Conservation (phyloP, 2,113 vertebrate species). For the Telmatochromis brachygnathus region DNA sequence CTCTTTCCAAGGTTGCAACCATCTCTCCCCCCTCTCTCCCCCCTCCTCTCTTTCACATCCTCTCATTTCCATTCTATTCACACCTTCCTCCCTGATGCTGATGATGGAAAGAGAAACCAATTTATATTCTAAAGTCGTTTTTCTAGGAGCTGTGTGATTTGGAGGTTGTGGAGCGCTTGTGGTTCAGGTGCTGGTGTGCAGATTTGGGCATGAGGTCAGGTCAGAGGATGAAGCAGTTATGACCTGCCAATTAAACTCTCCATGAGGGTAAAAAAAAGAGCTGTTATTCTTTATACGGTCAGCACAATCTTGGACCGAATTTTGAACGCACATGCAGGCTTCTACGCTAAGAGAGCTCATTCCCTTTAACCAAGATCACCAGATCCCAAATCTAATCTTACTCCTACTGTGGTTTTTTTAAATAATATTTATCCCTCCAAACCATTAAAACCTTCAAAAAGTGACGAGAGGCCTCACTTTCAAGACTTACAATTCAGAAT, state of each 20-base stretch:
- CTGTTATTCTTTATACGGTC: not conserved
- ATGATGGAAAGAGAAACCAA: not conserved
- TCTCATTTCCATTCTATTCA: conserved; percentile 18
- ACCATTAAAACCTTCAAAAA: not conserved
- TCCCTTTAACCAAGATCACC: not conserved
- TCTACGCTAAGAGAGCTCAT: not conserved
- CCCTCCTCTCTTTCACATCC: not conserved
- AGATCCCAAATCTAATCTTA: not conserved
- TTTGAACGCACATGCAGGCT: not conserved
- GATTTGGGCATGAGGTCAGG: not conserved
- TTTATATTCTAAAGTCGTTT: not conserved
- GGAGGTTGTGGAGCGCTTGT: not conserved
- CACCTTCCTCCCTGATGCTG: not conserved
- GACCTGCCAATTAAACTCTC: not conserved
- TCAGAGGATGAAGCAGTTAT: not conserved
- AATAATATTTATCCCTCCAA: not conserved
- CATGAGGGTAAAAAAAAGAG: not conserved
- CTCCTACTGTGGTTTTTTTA: accelerated
- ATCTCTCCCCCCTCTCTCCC: not conserved
- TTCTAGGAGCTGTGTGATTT: not conserved
- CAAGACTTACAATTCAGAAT: not conserved
- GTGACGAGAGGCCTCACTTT: not conserved
- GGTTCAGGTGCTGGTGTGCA: not conserved
- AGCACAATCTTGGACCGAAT: not conserved
- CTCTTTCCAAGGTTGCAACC: not conserved